Evolutionary conservation across 2,113 vertebrate species (phyloP).

Genomic region (Procapra przewalskii): DNA sequence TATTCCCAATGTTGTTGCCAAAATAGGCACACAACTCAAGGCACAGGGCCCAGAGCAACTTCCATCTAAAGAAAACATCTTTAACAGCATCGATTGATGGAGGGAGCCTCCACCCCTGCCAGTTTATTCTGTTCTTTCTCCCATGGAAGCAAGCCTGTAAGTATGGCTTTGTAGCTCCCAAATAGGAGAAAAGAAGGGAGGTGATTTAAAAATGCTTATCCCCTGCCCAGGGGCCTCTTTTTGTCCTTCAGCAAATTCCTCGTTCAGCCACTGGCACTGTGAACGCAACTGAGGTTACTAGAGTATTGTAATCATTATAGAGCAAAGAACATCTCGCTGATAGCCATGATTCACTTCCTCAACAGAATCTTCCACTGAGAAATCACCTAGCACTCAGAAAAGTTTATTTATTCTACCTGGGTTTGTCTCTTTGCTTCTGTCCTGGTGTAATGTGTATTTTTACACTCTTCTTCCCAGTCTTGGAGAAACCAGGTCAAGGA

Average conservation of each 20-base stretch:
- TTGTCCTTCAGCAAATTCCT: background rate
- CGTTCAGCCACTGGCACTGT: background rate
- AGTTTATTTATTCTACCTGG: background rate
- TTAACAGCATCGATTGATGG: background rate
- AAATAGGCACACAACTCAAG: background rate
- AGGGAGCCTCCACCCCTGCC: background rate
- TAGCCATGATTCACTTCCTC: background rate
- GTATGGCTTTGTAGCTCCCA: background rate
- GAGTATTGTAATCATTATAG: background rate
- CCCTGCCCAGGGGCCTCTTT: background rate
- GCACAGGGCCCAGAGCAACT: background rate
- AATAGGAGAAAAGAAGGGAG: background rate
- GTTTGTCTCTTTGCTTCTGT: background rate
- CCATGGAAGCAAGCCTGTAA: background rate
- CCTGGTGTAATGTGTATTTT: background rate
- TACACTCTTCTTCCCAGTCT: background rate
- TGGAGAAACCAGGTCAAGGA: background rate
- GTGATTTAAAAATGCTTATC: slow-evolving; percentile 33
- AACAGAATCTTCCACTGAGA: background rate
- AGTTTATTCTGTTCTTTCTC: slow-evolving; percentile 35
- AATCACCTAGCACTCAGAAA: background rate
- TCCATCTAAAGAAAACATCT: background rate
- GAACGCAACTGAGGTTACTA: background rate
- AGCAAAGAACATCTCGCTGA: background rate
- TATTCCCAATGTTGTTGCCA: background rate